Conservation (phyloP, 1,140 invertebrate species). For the Drosophila rhopaloa region DNA sequence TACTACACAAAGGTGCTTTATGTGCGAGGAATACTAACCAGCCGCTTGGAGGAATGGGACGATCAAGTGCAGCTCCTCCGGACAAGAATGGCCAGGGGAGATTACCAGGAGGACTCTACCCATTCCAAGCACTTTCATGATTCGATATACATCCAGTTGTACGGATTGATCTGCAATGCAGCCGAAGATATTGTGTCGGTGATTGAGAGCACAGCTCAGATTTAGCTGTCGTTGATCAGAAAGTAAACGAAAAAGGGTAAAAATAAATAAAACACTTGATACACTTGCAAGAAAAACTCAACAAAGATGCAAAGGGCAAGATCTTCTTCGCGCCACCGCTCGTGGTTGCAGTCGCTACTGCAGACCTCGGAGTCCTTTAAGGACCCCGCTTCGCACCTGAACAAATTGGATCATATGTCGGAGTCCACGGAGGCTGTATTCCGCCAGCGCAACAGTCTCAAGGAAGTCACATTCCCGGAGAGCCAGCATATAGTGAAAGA, state of each 20-base stretch:
- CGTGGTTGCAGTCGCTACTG: constrained; percentile 11
- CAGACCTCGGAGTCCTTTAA: background rate
- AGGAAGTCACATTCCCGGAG: constrained; percentile 9
- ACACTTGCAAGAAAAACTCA: background rate
- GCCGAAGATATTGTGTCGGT: constrained; percentile 66
- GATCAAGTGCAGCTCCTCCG: constrained; percentile 21
- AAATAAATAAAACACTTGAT: background rate
- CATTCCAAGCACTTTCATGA: constrained; percentile 31
- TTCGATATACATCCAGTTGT: constrained; percentile 53
- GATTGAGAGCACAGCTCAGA: constrained; percentile 59
- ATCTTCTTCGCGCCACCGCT: background rate
- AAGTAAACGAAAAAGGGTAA: background rate
- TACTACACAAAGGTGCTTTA: constrained; percentile 28
- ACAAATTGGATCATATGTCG: constrained; percentile 14
- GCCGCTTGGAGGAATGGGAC: constrained; percentile 60
- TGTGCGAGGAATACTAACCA: constrained; percentile 60
- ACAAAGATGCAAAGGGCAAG: background rate
- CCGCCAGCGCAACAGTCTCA: background rate
- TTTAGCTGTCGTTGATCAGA: constrained; percentile 14
- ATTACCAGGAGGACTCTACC: no score
- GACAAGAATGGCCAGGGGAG: background rate
- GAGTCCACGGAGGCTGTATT: background rate
- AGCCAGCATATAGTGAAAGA: constrained; percentile 26
- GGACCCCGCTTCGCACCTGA: background rate
- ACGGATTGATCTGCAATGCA: constrained; percentile 45